Conservation (phyloP, 53 echinoderm and acorn worm genomes). For the Holothuria scabra region DNA sequence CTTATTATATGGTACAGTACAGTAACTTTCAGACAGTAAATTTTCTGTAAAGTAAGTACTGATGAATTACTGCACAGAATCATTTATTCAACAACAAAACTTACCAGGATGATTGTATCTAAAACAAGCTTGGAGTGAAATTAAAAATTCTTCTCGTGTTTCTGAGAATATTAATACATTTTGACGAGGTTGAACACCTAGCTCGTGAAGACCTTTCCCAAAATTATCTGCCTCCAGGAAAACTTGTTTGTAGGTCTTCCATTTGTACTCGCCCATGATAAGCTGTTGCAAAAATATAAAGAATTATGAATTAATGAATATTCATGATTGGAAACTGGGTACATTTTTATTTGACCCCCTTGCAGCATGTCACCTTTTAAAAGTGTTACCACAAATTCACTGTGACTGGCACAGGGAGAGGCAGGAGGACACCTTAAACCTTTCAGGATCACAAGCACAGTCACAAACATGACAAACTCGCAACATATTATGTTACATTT, state of each 20-base stretch:
- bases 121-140: constrained; percentile 87
- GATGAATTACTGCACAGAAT: too few species aligned
- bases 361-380: too few species aligned
- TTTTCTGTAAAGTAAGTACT: too few species aligned
- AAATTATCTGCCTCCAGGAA: constrained; percentile 68
- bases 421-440: too few species aligned
- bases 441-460: too few species aligned
- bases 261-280: constrained; percentile 79
- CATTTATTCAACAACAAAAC: too few species aligned
- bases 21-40: too few species aligned
- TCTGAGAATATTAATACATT: constrained; percentile 87
- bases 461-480: too few species aligned
- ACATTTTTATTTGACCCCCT: neutral
- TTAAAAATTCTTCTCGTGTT: constrained; percentile 84
- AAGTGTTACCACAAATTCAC: too few species aligned
- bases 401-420: too few species aligned
- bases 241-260: constrained; percentile 74
- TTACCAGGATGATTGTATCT: constrained; percentile 85
- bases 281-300: constrained; percentile 54
- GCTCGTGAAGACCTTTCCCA: constrained; percentile 74
- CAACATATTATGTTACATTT: too few species aligned
- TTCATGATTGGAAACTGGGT: neutral
- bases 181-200: constrained; percentile 75
- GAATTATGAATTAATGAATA: neutral
- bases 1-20: too few species aligned